Base-by-base conservation (phyloP, 1,140 invertebrate species). In the Homarus americanus region DNA sequence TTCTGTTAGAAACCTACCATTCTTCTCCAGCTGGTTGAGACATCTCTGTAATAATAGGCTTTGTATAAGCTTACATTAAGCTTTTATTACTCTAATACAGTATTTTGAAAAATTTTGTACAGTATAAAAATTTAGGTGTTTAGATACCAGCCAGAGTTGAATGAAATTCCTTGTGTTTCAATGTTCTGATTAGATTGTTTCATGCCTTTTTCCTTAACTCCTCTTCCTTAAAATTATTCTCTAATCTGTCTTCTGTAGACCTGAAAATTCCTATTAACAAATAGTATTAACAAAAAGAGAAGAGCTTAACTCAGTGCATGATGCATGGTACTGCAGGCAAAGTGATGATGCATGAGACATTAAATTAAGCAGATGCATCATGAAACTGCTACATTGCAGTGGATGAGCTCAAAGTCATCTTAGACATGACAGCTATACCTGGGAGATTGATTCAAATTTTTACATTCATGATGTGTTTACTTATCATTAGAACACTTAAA, bases 301-400 rank as follows among this genome's bases (percentile, higher is more conserved):
- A 32, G 5, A 32, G n/a, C 12, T 28, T 32, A 32, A 69, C n/a
- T 69, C 63, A 20, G 4, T 82, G 79, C 79, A 82, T 82, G 79
- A 82, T 82, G 79, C 79, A 82, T 82, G 79, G 38, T 34, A 53
- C 79, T 63, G n/a, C 79, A 53, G 24, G 38, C 15, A 34, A 24
- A n/a, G 20, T 53, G 32, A 3, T 63, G 36, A 36, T 82, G 79
- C 79, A 82, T 82, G 79, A 82, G 2, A 80, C 28, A 40, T 12
- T 12, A 69, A 32, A 69, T 49, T 69, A 69, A 69, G 3, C n/a
- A 69, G 17, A 69, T 32, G n/a, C 63, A 69, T 69, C 63, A 69
- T 69, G n/a, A 69, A 69, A 32, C 28, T 69, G 63, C 28, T 69
- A 9, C n/a, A 69, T 32, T 4, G n/a, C 63, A 3, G 28, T 69